Evolutionary conservation across 2,888 invertebrate species (phyloP).

Genomic region (Sabatieria punctata): DNA sequence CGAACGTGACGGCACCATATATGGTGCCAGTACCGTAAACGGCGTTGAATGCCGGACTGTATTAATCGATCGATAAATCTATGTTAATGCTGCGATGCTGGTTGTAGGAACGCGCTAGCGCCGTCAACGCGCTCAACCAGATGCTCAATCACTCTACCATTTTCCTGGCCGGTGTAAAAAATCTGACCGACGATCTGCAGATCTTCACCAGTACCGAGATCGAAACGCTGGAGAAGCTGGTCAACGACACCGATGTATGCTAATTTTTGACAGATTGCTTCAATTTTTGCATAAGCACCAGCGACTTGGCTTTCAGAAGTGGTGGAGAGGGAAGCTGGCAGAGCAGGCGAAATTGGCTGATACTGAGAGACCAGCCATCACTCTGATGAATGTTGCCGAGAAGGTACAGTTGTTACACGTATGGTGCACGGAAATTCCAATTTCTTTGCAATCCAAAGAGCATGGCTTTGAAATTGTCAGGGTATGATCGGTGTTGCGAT

Average conservation of each 20-base stretch:
- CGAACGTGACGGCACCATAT: too few relatives aligned
- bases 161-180: conserved; percentile 61
- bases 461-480: too few relatives aligned
- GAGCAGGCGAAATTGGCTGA: conserved; percentile 36
- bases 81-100: too few relatives aligned
- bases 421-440: too few relatives aligned
- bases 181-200: conserved; percentile 43
- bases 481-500: too few relatives aligned
- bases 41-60: too few relatives aligned
- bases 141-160: conserved; percentile 62
- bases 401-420: too few relatives aligned
- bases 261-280: not conserved
- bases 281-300: not conserved
- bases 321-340: conserved; percentile 39
- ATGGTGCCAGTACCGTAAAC: too few relatives aligned
- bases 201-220: conserved; percentile 75
- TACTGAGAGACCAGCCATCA: conserved; percentile 57
- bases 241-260: conserved; percentile 52
- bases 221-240: conserved; percentile 57
- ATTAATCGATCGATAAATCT: too few relatives aligned
- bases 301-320: conserved; percentile 34
- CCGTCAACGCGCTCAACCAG: conserved; percentile 55
- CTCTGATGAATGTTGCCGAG: conserved; percentile 62
- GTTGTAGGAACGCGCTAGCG: conserved; percentile 74
- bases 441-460: too few relatives aligned